Percentiles rank a stretch among this genome's conserved stretches.
These are phyloP conservation scores for Varroa destructor DNA, from an alignment of 1,140 invertebrate genomes.

Conservation along the genomic window DNA sequence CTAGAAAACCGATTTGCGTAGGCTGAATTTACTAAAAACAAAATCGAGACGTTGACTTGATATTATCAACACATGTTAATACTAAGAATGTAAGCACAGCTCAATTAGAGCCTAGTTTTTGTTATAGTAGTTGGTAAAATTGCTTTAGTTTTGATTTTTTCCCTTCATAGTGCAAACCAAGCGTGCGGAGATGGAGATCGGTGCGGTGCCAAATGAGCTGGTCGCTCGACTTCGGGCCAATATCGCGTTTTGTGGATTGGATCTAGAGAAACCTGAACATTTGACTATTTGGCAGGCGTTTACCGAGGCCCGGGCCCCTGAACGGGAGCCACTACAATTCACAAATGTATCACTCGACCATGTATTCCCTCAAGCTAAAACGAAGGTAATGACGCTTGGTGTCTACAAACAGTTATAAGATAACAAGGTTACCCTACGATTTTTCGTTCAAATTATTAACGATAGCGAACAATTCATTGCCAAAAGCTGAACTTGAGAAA, in stretches of 20 bases:
- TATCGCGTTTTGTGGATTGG: slow-evolving; percentile 69
- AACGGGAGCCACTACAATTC: slow-evolving; percentile 69
- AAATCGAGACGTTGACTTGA: too few species aligned
- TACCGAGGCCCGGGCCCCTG: slow-evolving; percentile 59
- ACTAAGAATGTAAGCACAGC: too few species aligned
- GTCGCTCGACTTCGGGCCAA: slow-evolving; percentile 63
- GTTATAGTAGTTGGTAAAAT: too few species aligned
- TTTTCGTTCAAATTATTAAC: not conserved
- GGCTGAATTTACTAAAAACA: too few species aligned
- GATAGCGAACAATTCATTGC: not conserved
- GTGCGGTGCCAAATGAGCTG: slow-evolving; percentile 46
- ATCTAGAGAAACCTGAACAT: slow-evolving; percentile 69
- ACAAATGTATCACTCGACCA: slow-evolving; percentile 56
- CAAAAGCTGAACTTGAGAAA: not conserved
- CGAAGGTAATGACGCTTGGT: slow-evolving; percentile 49
- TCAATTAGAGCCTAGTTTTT: too few species aligned
- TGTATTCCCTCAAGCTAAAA: slow-evolving; percentile 76
- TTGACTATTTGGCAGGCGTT: slow-evolving; percentile 83
- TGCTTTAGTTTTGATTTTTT: too few species aligned
- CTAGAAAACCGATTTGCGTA: too few species aligned
- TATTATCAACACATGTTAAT: too few species aligned
- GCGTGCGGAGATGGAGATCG: slow-evolving; percentile 31
- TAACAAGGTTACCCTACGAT: not conserved
- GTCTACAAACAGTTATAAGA: slow-evolving; percentile 19
- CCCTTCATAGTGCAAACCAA: too few species aligned